phyloP scores from a whole-genome alignment of 2,113 vertebrate genomes.

The Lota lota region DNA sequence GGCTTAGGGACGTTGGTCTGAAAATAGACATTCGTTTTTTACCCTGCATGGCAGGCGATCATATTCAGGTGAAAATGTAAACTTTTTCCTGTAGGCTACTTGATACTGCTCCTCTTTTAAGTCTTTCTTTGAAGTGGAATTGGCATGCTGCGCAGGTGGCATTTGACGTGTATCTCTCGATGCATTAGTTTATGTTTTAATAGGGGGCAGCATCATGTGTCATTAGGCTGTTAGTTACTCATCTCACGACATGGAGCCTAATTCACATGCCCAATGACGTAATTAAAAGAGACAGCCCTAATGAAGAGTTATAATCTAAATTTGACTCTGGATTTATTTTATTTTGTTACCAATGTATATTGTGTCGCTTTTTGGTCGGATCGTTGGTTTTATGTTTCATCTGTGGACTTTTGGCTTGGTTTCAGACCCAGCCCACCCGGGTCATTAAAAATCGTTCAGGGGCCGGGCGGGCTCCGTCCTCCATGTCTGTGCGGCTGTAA shows the following conservation, averaged over 20 bases:
- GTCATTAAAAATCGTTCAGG: constrained; percentile 77
- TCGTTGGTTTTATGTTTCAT: neutral
- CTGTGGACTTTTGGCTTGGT: constrained; percentile 52
- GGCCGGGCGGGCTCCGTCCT: constrained; percentile 51
- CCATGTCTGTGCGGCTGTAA: constrained; percentile 72
- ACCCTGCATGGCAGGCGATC: constrained; percentile 55
- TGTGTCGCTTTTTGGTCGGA: neutral
- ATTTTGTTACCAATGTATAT: constrained; percentile 4
- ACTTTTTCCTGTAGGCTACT: constrained; percentile 24
- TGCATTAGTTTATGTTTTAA: no score
- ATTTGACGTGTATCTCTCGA: neutral
- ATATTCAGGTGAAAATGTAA: constrained; percentile 42
- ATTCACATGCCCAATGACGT: no score
- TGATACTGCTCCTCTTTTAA: constrained; percentile 49
- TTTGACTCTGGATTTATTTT: constrained; percentile 20
- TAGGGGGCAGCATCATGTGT: no score
- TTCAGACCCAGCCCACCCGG: constrained; percentile 52
- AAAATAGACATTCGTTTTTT: constrained; percentile 65
- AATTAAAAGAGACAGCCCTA: no score
- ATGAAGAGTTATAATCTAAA: constrained; percentile 20
- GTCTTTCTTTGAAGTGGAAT: constrained; percentile 58
- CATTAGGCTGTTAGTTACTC: no score
- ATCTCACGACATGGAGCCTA: no score
- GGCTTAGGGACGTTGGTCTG: constrained; percentile 60
- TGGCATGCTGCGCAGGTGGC: constrained; percentile 56